Evolutionary conservation across 2,113 vertebrate genomes (phyloP).

Genomic region (Euleptes europaea): DNA sequence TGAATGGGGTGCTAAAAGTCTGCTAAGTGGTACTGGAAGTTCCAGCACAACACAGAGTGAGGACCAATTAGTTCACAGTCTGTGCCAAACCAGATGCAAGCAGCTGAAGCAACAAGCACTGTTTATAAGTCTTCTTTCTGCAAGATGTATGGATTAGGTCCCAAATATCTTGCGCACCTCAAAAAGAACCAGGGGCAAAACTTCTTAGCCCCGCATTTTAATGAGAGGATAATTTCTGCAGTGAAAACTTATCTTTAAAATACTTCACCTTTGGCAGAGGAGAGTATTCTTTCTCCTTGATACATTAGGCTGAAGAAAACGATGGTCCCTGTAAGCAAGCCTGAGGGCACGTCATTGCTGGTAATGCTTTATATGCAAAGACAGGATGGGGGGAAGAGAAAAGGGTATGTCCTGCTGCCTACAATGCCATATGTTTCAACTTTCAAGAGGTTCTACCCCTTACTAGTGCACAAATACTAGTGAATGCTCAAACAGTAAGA

Average conservation of each 20-base stretch:
- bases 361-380: not conserved
- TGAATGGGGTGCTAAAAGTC: not conserved
- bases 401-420: not conserved
- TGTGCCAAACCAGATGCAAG: not conserved
- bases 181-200: not conserved
- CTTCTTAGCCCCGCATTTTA: not conserved
- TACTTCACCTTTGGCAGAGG: not conserved
- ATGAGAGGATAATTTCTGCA: not conserved
- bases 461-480: not conserved
- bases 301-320: not conserved
- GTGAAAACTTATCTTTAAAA: not conserved
- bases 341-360: not conserved
- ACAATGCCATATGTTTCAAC: not conserved
- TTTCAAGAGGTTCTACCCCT: not conserved
- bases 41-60: not conserved
- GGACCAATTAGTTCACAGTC: not conserved
- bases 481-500: not conserved
- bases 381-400: too few relatives aligned
- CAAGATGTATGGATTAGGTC: not conserved
- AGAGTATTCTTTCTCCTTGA: not conserved
- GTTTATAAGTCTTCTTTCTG: not conserved
- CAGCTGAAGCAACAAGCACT: not conserved
- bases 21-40: not conserved
- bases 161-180: not conserved
- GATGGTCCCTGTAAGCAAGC: not conserved